Evolutionary conservation across 2,888 invertebrate genomes (phyloP), one percentile per base, ranked within the genome.

Genomic region (Nysson spinosus): DNA sequence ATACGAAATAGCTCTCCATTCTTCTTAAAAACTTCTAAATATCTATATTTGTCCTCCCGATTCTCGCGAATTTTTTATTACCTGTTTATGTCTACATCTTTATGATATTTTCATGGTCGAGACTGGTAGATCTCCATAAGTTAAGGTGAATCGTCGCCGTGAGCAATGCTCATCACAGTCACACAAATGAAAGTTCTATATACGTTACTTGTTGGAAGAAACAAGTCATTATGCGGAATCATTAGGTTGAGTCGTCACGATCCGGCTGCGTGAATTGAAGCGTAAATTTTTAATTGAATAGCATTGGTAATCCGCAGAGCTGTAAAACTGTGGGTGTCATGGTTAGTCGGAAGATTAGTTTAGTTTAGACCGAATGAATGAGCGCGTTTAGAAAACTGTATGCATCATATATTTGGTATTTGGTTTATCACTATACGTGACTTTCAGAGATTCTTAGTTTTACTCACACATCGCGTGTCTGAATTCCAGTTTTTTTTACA

Each of bases 371-470:
- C n/a, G n/a, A n/a, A n/a, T n/a, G n/a, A n/a, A n/a, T n/a, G n/a
- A n/a, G n/a, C n/a, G n/a, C n/a, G n/a, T n/a, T n/a, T n/a, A n/a
- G 9, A 28, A 39, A 5, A 24, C 3, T 6, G 16, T 14, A n/a
- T 26, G 26, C 28, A 11, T 46, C 14, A 5, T 34, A 11, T 6
- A 17, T 11, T 34, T 12, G n/a, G 2, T 9, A 11, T 6, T 32
- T 22, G 7, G 3, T 7, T 12, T 40, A 3, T 46, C 22, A 16
- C 30, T 40, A 12, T 35, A 22, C 40, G 19, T 34, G 26, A 14
- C 35, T 46, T 39, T 28, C 32, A 43, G 73, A 73, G 73, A 73
- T 73, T 73, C 73, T 64, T 58, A 34, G 26, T 26, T 17, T 11
- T 39, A 4, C 5, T 20, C 20, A 42, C 26, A 14, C 26, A 5